phyloP scores from a whole-genome alignment of 1,140 invertebrate genomes.

The Battus philenor region DNA sequence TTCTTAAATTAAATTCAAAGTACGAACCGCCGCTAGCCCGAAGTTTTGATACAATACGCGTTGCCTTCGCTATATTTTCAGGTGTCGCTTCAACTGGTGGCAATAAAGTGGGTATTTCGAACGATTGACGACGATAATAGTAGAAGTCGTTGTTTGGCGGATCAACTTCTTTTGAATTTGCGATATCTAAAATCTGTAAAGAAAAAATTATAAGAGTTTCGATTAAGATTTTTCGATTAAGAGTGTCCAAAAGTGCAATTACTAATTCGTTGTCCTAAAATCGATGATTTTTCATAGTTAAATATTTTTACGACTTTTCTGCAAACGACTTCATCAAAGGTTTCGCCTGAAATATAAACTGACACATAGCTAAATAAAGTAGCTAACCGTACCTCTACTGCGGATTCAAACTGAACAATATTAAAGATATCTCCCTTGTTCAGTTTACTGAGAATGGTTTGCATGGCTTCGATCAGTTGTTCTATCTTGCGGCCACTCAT shows the following conservation, averaged over 20 bases:
- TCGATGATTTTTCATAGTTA: too few relatives aligned
- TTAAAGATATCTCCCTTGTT: slow-evolving; percentile 80
- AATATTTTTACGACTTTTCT: not conserved
- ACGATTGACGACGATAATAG: slow-evolving; percentile 27
- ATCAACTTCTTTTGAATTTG: too few relatives aligned
- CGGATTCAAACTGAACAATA: slow-evolving; percentile 79
- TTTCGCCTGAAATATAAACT: too few relatives aligned
- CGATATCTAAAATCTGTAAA: slow-evolving; percentile 59
- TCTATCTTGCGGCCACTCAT: slow-evolving; percentile 81
- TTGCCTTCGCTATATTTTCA: slow-evolving; percentile 77
- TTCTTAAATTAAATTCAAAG: too few relatives aligned
- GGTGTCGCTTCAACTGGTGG: slow-evolving; percentile 66
- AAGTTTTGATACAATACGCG: slow-evolving; percentile 74
- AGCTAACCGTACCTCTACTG: slow-evolving; percentile 53
- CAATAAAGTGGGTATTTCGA: slow-evolving; percentile 37
- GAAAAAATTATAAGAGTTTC: not conserved
- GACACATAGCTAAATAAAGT: too few relatives aligned
- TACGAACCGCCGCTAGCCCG: slow-evolving; percentile 70
- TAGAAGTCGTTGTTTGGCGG: slow-evolving; percentile 19
- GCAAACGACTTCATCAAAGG: too few relatives aligned
- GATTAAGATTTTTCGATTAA: too few relatives aligned
- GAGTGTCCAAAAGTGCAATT: too few relatives aligned
- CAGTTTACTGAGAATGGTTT: slow-evolving; percentile 79
- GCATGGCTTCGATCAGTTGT: slow-evolving; percentile 83
- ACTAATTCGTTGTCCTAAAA: too few relatives aligned